Percentiles rank a stretch among this genome's conserved stretches.
Conservation (phyloP, 2,113 vertebrate genomes). For the Oreocharis arfaki region DNA sequence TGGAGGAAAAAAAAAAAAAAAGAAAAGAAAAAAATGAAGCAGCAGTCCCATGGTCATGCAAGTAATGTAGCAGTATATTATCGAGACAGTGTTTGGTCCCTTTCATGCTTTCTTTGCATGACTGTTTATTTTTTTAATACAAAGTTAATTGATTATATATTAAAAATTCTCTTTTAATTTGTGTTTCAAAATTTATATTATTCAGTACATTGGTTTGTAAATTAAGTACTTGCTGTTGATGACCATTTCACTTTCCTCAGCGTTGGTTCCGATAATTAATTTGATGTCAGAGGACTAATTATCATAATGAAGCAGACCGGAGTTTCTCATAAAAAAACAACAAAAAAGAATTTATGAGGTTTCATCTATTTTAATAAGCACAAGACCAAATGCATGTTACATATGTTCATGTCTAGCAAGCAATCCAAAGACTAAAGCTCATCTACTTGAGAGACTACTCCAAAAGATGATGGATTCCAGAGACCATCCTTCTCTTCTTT, state of each 20-base stretch:
- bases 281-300: not conserved
- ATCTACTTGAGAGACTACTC: not conserved
- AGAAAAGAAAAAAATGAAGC: not conserved
- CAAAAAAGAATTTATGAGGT: not conserved
- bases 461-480: not conserved
- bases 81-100: not conserved
- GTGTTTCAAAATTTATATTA: not conserved
- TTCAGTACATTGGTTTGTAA: not conserved
- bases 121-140: not conserved
- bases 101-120: not conserved
- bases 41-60: not conserved
- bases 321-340: not conserved
- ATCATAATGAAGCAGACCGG: not conserved
- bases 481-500: not conserved
- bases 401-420: not conserved
- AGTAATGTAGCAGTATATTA: not conserved
- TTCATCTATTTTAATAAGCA: not conserved
- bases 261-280: slow-evolving; percentile 17
- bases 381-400: not conserved
- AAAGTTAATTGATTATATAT: not conserved
- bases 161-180: not conserved
- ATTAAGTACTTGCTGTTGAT: not conserved
- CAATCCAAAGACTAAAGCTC: not conserved
- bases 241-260: not conserved
- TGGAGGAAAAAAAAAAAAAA: not conserved